Base-by-base conservation (phyloP, 2,113 vertebrate species). In the Marcusenius ussheri region DNA sequence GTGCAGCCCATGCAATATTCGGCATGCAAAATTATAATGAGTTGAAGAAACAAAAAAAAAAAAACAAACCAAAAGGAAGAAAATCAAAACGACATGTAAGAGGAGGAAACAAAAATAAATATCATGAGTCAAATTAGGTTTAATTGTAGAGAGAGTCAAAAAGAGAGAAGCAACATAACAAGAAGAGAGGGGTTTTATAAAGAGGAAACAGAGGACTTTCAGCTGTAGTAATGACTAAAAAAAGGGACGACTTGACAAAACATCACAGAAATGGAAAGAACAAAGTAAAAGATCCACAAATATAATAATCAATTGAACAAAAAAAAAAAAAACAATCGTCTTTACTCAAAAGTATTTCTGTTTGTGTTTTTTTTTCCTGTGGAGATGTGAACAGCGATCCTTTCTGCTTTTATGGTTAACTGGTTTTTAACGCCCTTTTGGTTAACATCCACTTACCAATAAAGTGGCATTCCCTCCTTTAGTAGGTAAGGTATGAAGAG, bases 401-500 rank as follows among this genome's bases (percentile, higher is more conserved):
- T 98, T 97, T 97, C 96, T 93, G 92, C 92, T 92, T 93, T 94
- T 93, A 96, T 96, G 94, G 96, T 97, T 97, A 97, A 96, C 97
- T 53, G n/a, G 50, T 53, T 96, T 96, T 95, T 97, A 98, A 98
- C 97, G 98, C 98, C 98, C 98, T 98, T 98, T 97, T 99, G 98
- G 98, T 98, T 99, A 98, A 98, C 97, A 97, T 99, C 98, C 98
- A 99, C 98, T 99, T 99, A 99, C 98, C 98, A 99, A 99, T 97
- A 98, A 99, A 99, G 98, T 99, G 98, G 98, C 95, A 98, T 98
- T 99, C 99, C 98, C 98, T 99, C 98, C 98, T 99, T 99, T 99
- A 99, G 98, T 99, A 99, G 98, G 98, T 99, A 98, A 99, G 98
- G 97, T 99, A 98, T 99, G 98, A 99, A 99, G 98, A 99, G 96